These are phyloP conservation scores for Acanthornis magna DNA, from an alignment of 2,797 vertebrate genomes.

Conservation along the genomic window DNA sequence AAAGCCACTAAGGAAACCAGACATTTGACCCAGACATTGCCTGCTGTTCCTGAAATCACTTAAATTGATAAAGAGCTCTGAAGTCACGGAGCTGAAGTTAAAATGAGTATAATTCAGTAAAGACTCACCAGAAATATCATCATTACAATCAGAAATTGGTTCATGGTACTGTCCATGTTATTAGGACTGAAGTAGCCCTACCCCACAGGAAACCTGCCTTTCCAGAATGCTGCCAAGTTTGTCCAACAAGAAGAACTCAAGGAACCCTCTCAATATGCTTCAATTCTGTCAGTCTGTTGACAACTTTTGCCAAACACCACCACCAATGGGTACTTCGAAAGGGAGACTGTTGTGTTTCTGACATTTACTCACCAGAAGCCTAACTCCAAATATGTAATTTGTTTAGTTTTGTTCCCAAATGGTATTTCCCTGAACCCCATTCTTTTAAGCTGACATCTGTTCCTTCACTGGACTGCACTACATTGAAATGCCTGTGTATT, in stretches of 20 bases:
- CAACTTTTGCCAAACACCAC: background rate
- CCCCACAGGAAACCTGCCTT: background rate
- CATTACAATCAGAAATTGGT: background rate
- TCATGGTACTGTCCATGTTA: background rate
- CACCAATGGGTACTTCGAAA: background rate
- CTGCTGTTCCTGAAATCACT: background rate
- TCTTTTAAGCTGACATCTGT: constrained; percentile 12
- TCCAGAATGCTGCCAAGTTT: background rate
- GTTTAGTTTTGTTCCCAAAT: constrained; percentile 3
- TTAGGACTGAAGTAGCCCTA: background rate
- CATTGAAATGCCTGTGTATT: background rate
- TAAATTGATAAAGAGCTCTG: background rate
- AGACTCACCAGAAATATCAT: background rate
- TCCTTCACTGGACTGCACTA: background rate
- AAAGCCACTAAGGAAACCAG: background rate
- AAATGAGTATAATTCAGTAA: background rate
- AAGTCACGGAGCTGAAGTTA: background rate
- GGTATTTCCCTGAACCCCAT: background rate
- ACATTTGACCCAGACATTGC: background rate
- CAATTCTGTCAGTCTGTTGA: rapidly evolving
- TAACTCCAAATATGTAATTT: background rate
- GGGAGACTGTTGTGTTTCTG: background rate
- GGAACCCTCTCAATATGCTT: background rate
- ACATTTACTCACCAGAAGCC: background rate
- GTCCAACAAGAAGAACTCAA: background rate